Evolutionary conservation across 2,888 invertebrate genomes (phyloP), one percentile per base, ranked within the genome.

Genomic region (Leucozona laternaria): DNA sequence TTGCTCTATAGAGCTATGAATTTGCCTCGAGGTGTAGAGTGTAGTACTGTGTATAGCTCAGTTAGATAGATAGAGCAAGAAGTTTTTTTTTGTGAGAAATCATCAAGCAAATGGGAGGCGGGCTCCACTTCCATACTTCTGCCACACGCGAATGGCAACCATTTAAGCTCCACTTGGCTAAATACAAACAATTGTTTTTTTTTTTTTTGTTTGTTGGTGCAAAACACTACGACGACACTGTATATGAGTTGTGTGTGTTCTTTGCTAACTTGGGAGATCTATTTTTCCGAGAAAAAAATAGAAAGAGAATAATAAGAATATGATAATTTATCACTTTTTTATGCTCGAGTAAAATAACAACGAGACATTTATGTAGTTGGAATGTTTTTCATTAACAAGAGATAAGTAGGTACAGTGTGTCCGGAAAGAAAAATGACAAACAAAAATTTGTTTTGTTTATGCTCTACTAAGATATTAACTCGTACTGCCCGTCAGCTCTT

Each of bases 151-250:
- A 31, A 77, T 82, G 66, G 64, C 58, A 79, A 66, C 64, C 71
- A 86, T 77, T 78, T 86, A 79, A 82, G 78, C 86, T 86, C 78
- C 78, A 86, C 86, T 86, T 86, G 78, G 66, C 64, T 86, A 64
- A 68, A 75, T 86, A 75, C 79, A 82, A 77, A 79, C 82, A 82
- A 82, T 73, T 77, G 84, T 76, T 84, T 7, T 85, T 31, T 62
- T 60, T 31, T 22, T 43, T 31, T 31, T 68, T 87, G 45, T 68
- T 77, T 87, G 45, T 68, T 77, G 68, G 17, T 8, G 37, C 20
- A 40, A 34, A 71, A 31, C 22, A 53, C 34, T 55, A 37, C 3
- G 25, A 7, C 7, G 25, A n/a, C n/a, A n/a, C n/a, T n/a, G n/a
- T n/a, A n/a, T n/a, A n/a, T n/a, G n/a, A n/a, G n/a, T n/a, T n/a